Evolutionary conservation across 2,888 invertebrate species (phyloP), one percentile per base, ranked within the genome.

Genomic region (Ypsolopha sequella): DNA sequence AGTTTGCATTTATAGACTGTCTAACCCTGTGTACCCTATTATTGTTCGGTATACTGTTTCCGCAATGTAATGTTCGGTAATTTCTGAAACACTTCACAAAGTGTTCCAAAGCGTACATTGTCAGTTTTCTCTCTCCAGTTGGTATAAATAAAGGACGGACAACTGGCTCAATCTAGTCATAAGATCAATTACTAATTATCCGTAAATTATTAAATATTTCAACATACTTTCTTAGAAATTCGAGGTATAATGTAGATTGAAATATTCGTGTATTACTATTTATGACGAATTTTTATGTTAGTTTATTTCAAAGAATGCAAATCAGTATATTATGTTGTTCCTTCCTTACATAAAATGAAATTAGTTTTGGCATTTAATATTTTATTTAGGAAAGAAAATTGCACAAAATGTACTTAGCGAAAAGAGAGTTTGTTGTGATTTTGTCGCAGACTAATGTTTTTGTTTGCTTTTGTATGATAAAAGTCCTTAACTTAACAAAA

Each of bases 141-240:
- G 58, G 63, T 65, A 66, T 63, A 65, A 68, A 62, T 63, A 62
- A 66, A 66, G 73, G 70, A 76, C 74, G 73, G 68, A 75, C 64
- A 68, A 80, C 84, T 85, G 85, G 81, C 85, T 86, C 85, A 86
- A 85, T 86, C 85, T 86, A 86, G 85, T 86, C 85, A 85, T 86
- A 86, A 86, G 85, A 81, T 82, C 78, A 81, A 82, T 82, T 75
- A 52, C 34, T 53, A 79, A 76, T 76, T 76, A 71, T 79, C 79
- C 69, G 70, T 70, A 76, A 73, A 76, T 79, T 80, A 75, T 68
- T 65, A 74, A 72, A 66, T 70, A 73, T 64, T 69, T 52, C 39
- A 43, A 43, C 13, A 10, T 46, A 75, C 76, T 76, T 73, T 76
- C 75, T 70, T 76, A 76, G 69, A 70, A 70, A 68, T 71, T 73